Evolutionary conservation across 1,140 invertebrate species (phyloP), one percentile per base, ranked within the genome.

Genomic region (Coenobita brevimanus): DNA sequence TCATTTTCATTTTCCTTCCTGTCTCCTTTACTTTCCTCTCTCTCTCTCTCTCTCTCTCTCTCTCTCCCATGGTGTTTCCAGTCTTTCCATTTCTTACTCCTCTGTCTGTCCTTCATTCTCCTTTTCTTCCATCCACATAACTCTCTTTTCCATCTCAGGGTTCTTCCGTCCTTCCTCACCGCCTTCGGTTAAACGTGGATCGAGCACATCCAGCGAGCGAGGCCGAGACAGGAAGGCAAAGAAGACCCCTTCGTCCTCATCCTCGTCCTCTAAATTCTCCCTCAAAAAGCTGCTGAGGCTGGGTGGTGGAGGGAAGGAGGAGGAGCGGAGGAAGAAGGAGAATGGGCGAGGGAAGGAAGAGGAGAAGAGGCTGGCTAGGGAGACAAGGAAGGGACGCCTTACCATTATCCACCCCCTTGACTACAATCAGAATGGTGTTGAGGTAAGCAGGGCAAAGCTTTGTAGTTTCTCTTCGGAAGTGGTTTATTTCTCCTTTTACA

Each of bases 321-420:
- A 80, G 76, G 92, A 93, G 46, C 15, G 93, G 79, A 93, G 92
- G 89, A 92, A 91, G 41, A 91, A 90, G 46, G 84, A 75, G 69
- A 38, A 91, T 91, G 6, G 89, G 91, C 33, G 60, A 13, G 64
- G 54, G 27, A 90, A 90, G 67, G 71, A 92, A 91, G 15, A 90
- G 91, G 88, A 90, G 92, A 81, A 78, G 24, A 15, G 62, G 27
- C 54, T 79, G 13, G 60, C 82, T n/a, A 38, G 85, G 60, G 85
- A 81, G 27, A 76, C 82, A 13, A 88, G 82, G 69, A 91, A 86
- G 92, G 92, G n/a, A 15, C 89, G 79, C 21, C 93, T 97, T 13
- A 96, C 97, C 64, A 98, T 98, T 73, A 96, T 97, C 89, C 97
- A 98, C 94, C 97, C 97, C 17, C 93, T 96, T 78, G 96, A 98